These are phyloP conservation scores for Ochropleura leucogaster DNA, from an alignment of 2,888 invertebrate species.

Conservation along the genomic window DNA sequence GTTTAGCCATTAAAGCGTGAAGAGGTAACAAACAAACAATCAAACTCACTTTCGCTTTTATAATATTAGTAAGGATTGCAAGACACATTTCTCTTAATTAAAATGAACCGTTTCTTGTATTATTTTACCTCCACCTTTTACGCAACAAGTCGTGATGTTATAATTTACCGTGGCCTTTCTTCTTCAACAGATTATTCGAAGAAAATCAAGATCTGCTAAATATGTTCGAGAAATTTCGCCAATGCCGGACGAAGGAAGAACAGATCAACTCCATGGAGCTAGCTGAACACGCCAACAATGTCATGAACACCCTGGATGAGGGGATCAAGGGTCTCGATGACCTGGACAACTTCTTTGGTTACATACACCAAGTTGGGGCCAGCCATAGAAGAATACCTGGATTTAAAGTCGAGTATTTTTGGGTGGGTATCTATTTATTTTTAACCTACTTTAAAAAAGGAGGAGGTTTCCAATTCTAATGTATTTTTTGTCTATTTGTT, in stretches of 20 bases:
- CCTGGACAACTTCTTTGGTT: constrained; percentile 95
- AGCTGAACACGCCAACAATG: constrained; percentile 96
- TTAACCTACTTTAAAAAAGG: too few species aligned
- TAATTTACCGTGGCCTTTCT: neutral
- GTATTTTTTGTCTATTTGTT: too few species aligned
- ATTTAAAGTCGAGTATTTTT: constrained; percentile 96
- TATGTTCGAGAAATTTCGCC: constrained; percentile 95
- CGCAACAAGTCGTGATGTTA: neutral
- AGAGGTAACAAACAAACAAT: too few species aligned
- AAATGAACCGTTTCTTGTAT: too few species aligned
- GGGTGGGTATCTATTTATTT: constrained; percentile 92
- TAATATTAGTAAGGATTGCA: too few species aligned
- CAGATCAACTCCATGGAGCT: constrained; percentile 95
- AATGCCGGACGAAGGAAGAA: constrained; percentile 94
- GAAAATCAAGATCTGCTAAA: constrained; percentile 94
- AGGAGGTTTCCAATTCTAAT: too few species aligned
- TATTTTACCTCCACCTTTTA: neutral
- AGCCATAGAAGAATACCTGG: constrained; percentile 96
- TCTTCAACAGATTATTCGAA: constrained; percentile 94
- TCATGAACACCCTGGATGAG: constrained; percentile 97
- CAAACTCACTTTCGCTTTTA: too few species aligned
- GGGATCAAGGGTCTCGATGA: constrained; percentile 96
- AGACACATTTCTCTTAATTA: too few species aligned
- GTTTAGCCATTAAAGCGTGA: too few species aligned
- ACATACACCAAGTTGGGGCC: constrained; percentile 95